These are phyloP conservation scores for Scaptomyza graminum DNA, from an alignment of 1,140 invertebrate species.

Conservation along the genomic window DNA sequence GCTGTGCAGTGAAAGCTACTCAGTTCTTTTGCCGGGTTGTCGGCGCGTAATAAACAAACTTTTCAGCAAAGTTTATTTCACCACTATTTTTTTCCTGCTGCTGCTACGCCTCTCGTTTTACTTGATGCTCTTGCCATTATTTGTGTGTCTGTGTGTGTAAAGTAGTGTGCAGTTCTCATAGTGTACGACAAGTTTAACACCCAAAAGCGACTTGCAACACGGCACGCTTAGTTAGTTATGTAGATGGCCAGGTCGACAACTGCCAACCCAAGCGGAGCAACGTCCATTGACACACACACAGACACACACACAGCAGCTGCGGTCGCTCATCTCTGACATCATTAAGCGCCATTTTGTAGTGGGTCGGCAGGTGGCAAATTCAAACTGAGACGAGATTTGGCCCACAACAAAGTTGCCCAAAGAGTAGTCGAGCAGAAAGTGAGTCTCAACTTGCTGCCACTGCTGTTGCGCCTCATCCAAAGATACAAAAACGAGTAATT, in stretches of 20 bases:
- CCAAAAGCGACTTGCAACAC: slow-evolving; percentile 64
- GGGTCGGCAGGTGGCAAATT: slow-evolving; percentile 25
- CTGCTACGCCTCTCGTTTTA: slow-evolving; percentile 22
- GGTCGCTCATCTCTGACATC: slow-evolving; percentile 80
- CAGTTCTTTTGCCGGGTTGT: slow-evolving; percentile 57
- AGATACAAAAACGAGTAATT: slow-evolving; percentile 47
- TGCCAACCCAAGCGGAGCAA: slow-evolving; percentile 39
- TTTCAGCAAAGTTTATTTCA: slow-evolving; percentile 77
- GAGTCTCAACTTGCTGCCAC: slow-evolving; percentile 42
- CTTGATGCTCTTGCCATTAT: neutral
- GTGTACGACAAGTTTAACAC: slow-evolving; percentile 77
- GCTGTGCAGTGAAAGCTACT: slow-evolving; percentile 45
- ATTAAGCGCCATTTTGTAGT: slow-evolving; percentile 72
- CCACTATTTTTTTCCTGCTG: slow-evolving; percentile 29
- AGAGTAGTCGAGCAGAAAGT: slow-evolving; percentile 75
- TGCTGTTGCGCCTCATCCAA: slow-evolving; percentile 5
- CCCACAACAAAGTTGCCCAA: slow-evolving; percentile 48
- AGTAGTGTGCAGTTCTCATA: slow-evolving; percentile 28
- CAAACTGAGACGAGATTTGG: slow-evolving; percentile 40
- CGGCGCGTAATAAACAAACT: slow-evolving; percentile 82
- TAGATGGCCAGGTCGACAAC: slow-evolving; percentile 64
- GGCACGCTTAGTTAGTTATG: slow-evolving; percentile 83
- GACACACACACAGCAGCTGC: slow-evolving; percentile 19
- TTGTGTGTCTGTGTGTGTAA: slow-evolving; percentile 4
- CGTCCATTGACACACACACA: slow-evolving; percentile 45